These are phyloP conservation scores for Neodiprion lecontei DNA, from an alignment of 1,140 invertebrate genomes.

Conservation along the genomic window DNA sequence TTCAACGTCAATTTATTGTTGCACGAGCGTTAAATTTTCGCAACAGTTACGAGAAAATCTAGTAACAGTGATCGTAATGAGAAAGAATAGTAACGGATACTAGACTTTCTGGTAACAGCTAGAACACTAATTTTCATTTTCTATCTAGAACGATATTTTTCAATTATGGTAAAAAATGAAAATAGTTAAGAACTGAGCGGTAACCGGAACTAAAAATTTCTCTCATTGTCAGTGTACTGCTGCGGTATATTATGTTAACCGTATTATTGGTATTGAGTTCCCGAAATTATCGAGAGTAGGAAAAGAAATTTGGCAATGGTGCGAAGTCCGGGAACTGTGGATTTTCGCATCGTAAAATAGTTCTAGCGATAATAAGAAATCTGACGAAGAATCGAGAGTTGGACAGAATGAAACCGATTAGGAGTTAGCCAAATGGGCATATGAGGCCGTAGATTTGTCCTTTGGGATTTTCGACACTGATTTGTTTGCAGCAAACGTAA, in stretches of 20 bases:
- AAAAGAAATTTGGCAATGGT: constrained; percentile 35
- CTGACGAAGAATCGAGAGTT: constrained; percentile 28
- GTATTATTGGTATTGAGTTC: constrained; percentile 32
- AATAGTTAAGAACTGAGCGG: no score
- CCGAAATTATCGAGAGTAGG: constrained; percentile 28
- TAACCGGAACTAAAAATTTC: no score
- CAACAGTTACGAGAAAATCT: no score
- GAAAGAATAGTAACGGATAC: no score
- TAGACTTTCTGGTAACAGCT: no score
- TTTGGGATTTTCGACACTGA: constrained; percentile 29
- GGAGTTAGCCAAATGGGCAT: constrained; percentile 16
- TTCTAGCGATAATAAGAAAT: constrained; percentile 30
- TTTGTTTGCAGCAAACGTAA: constrained; percentile 36
- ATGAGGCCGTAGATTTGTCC: constrained; percentile 7
- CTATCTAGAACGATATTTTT: no score
- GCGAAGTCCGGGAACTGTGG: constrained; percentile 31
- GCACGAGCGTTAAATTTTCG: no score
- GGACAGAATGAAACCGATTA: constrained; percentile 19
- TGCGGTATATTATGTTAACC: constrained; percentile 34
- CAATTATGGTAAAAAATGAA: no score
- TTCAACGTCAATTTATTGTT: no score
- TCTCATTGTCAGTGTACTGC: constrained; percentile 26
- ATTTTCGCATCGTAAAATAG: constrained; percentile 33
- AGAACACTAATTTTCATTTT: no score
- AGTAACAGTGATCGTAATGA: no score